Conservation (phyloP, 2,888 invertebrate species). For the Hemistola chrysoprasaria region DNA sequence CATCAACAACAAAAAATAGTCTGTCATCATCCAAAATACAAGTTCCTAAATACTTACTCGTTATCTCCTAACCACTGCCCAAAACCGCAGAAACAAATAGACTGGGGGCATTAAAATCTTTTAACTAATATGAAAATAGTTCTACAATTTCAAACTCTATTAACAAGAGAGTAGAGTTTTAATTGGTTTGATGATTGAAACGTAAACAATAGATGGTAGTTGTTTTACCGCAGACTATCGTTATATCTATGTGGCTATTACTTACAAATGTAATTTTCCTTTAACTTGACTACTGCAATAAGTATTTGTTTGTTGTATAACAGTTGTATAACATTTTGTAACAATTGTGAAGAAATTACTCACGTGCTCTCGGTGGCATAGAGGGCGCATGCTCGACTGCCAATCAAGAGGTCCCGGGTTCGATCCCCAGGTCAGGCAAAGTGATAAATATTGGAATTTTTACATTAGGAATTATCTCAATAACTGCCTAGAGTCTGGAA, state of each 20-base stretch:
- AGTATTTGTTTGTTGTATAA: no score
- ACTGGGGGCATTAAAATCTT: slow-evolving; percentile 1
- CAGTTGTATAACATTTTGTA: no score
- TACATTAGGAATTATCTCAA: no score
- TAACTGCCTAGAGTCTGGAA: no score
- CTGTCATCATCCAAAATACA: no score
- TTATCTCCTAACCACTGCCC: slow-evolving; percentile 8
- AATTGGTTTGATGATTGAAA: background rate
- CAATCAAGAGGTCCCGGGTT: no score
- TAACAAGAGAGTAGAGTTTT: background rate
- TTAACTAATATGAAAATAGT: background rate
- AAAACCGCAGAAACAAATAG: slow-evolving; percentile 13
- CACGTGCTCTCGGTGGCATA: no score
- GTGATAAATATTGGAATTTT: no score
- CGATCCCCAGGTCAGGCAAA: no score
- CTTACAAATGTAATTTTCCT: slow-evolving; percentile 10
- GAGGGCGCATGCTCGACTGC: no score
- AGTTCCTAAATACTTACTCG: slow-evolving; percentile 5
- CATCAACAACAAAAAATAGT: no score
- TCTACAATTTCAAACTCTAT: slow-evolving; percentile 3
- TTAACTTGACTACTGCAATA: background rate
- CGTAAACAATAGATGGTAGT: background rate
- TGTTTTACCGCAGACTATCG: slow-evolving; percentile 3
- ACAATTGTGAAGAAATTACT: no score
- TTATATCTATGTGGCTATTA: background rate